These are phyloP conservation scores for Calypte anna DNA, from an alignment of 2,113 vertebrate genomes.

Conservation along the genomic window DNA sequence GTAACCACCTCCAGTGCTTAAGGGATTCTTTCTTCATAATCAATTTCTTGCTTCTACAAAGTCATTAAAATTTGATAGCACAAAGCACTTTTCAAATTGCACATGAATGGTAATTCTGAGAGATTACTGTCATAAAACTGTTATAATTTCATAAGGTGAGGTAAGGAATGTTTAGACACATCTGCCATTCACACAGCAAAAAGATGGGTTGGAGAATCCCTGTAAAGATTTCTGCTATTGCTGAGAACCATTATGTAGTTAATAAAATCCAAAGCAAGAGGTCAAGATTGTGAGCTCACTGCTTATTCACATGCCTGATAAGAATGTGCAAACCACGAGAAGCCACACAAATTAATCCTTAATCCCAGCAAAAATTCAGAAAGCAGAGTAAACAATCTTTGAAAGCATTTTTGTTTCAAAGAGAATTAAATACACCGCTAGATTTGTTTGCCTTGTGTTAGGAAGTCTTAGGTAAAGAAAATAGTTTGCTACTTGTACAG, in stretches of 20 bases:
- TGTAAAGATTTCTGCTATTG: not conserved
- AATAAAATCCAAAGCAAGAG: not conserved
- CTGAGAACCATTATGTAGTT: not conserved
- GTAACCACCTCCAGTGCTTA: not conserved
- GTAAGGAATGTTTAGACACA: not conserved
- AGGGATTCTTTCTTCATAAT: not conserved
- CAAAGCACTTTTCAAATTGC: not conserved
- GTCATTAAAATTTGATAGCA: not conserved
- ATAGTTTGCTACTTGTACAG: not conserved
- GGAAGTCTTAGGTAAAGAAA: not conserved
- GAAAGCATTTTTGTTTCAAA: not conserved
- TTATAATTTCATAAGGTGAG: not conserved
- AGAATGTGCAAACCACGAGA: not conserved
- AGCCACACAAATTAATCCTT: not conserved
- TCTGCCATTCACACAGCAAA: not conserved
- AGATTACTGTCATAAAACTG: not conserved
- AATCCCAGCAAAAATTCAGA: not conserved
- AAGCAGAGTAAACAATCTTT: not conserved
- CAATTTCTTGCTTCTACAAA: not conserved
- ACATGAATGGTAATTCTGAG: not conserved
- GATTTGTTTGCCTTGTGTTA: conserved; percentile 5
- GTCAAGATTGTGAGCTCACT: not conserved
- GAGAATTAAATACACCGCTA: not conserved
- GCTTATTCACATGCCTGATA: not conserved
- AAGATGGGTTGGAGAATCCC: not conserved